These are phyloP conservation scores for Oscheius sp. DNA, from an alignment of 2,888 invertebrate genomes.

Conservation along the genomic window DNA sequence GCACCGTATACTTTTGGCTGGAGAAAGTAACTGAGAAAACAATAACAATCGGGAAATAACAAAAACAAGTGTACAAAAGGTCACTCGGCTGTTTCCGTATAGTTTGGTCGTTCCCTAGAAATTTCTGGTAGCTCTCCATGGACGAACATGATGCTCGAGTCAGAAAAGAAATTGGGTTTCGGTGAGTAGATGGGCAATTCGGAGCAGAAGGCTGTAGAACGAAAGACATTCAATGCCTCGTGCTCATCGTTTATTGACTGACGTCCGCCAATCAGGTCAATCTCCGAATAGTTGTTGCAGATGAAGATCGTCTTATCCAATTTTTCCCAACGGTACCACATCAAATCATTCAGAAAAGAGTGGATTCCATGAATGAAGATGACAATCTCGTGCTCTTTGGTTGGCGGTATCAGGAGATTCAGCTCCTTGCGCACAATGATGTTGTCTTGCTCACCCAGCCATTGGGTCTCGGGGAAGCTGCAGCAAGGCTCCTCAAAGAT, in stretches of 20 bases:
- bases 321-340: conserved; percentile 39
- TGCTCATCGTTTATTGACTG: conserved; percentile 2
- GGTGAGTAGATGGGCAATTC: conserved; percentile 24
- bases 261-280: conserved; percentile 26
- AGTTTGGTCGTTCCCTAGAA: conserved; percentile 4
- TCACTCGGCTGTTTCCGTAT: conserved; percentile 1
- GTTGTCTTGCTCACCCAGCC: conserved; percentile 35
- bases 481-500: conserved; percentile 18
- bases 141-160: conserved; percentile 25
- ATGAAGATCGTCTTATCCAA: conserved; percentile 39
- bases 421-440: conserved; percentile 34
- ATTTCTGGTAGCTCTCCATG: conserved; percentile 14
- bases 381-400: conserved; percentile 15
- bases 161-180: conserved; percentile 22
- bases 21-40: background rate
- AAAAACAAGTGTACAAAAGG: background rate
- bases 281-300: conserved; percentile 44
- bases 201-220: background rate
- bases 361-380: conserved; percentile 49
- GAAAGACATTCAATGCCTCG: conserved; percentile 30
- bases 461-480: conserved; percentile 38
- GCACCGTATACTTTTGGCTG: conserved; percentile 23
- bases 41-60: conserved; percentile 1
- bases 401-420: conserved; percentile 35
- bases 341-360: conserved; percentile 42